Evolutionary conservation across 2,888 invertebrate genomes (phyloP).

Genomic region (Alviniconcha strummeri): DNA sequence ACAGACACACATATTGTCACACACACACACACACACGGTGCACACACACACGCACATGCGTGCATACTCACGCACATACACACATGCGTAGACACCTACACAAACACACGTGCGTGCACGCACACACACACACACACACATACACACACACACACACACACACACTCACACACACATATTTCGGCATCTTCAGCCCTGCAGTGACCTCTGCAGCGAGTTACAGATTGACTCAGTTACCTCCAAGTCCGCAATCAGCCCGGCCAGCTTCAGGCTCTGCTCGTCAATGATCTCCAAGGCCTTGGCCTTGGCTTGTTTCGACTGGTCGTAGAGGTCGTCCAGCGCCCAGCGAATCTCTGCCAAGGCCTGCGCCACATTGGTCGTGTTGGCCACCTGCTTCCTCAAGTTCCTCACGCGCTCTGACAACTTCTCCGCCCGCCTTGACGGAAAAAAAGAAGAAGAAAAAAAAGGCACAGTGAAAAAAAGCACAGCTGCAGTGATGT

Average conservation of each 20-base stretch:
- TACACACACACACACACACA: too few relatives aligned
- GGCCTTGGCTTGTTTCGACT: conserved; percentile 42
- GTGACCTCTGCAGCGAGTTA: too few relatives aligned
- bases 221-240: conserved; percentile 23
- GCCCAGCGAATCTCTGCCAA: conserved; percentile 42
- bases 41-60: too few relatives aligned
- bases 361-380: conserved; percentile 42
- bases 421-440: conserved; percentile 50
- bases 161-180: too few relatives aligned
- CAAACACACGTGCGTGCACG: too few relatives aligned
- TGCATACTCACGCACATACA: too few relatives aligned
- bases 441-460: conserved; percentile 7
- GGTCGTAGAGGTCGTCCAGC: conserved; percentile 50
- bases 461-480: too few relatives aligned
- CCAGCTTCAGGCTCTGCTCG: conserved; percentile 33
- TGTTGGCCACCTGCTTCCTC: conserved; percentile 44
- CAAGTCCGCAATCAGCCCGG: conserved; percentile 24
- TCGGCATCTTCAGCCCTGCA: too few relatives aligned
- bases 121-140: too few relatives aligned
- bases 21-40: too few relatives aligned
- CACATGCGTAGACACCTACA: background rate
- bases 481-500: too few relatives aligned
- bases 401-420: conserved; percentile 46
- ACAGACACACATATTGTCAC: too few relatives aligned
- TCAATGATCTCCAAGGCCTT: conserved; percentile 39